Evolutionary conservation across 2,888 invertebrate species (phyloP).

Genomic region (Pandemis corylana): DNA sequence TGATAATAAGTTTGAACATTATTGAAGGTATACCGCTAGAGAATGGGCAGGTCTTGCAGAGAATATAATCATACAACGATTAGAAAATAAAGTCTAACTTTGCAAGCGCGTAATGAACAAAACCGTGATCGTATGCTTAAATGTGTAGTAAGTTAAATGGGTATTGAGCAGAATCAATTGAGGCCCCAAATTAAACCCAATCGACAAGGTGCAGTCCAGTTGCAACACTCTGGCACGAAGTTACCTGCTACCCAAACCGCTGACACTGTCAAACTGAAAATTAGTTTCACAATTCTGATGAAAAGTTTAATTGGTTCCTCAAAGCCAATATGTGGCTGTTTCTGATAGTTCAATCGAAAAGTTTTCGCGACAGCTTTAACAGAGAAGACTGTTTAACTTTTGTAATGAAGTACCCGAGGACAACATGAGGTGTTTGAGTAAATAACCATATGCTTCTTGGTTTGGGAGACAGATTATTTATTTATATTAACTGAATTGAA

Average conservation of each 20-base stretch:
- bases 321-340: conserved; percentile 73
- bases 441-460: not conserved
- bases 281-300: conserved; percentile 80
- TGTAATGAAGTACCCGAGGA: conserved; percentile 52
- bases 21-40: not conserved
- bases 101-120: not conserved
- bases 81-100: not conserved
- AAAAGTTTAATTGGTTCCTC: conserved; percentile 83
- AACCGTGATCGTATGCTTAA: not conserved
- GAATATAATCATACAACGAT: not conserved
- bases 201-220: conserved; percentile 60
- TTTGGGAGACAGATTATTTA: not conserved
- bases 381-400: conserved; percentile 56
- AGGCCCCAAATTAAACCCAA: conserved; percentile 63
- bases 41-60: not conserved
- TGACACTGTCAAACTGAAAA: conserved; percentile 82
- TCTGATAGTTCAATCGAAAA: conserved; percentile 68
- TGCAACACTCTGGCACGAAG: conserved; percentile 60
- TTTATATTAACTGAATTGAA: not conserved
- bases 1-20: not conserved
- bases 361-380: conserved; percentile 54
- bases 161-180: conserved; percentile 29
- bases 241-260: conserved; percentile 73
- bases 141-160: conserved; percentile 20
- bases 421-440: conserved; percentile 38